These are phyloP conservation scores for Ylistrum balloti DNA, from an alignment of 1,140 invertebrate species.

Conservation along the genomic window DNA sequence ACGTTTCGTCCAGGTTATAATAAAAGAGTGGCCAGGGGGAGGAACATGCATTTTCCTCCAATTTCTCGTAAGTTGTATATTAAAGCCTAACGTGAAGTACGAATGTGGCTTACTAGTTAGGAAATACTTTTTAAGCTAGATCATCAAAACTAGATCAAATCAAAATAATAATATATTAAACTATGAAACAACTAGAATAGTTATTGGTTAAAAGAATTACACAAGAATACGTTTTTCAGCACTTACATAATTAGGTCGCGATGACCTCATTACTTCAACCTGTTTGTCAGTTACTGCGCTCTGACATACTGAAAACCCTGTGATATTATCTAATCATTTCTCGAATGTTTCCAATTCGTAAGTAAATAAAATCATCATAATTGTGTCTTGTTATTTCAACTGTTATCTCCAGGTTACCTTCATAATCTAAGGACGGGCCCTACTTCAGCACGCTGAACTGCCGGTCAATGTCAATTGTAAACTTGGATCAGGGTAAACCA, in stretches of 20 bases:
- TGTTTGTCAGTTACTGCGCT: constrained; percentile 17
- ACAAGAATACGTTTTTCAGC: too few relatives aligned
- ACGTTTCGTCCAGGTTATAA: too few relatives aligned
- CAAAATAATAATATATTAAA: too few relatives aligned
- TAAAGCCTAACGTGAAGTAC: too few relatives aligned
- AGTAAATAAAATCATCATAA: neutral
- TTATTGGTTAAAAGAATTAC: too few relatives aligned
- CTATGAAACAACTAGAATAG: too few relatives aligned
- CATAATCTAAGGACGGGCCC: neutral
- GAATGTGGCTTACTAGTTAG: too few relatives aligned
- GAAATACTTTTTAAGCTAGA: too few relatives aligned
- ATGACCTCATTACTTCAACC: neutral
- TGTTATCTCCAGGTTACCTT: neutral
- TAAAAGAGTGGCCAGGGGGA: too few relatives aligned
- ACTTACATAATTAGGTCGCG: neutral
- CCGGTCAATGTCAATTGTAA: neutral
- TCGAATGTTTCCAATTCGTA: neutral
- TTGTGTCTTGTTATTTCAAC: neutral
- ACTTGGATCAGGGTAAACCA: constrained; percentile 20
- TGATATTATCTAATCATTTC: neutral
- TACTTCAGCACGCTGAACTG: constrained; percentile 3
- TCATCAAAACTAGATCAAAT: too few relatives aligned
- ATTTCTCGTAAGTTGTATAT: too few relatives aligned
- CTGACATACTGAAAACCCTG: neutral
- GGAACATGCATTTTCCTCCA: too few relatives aligned